Base-by-base conservation (phyloP, 1,140 invertebrate genomes). In the Aphidius gifuensis region DNA sequence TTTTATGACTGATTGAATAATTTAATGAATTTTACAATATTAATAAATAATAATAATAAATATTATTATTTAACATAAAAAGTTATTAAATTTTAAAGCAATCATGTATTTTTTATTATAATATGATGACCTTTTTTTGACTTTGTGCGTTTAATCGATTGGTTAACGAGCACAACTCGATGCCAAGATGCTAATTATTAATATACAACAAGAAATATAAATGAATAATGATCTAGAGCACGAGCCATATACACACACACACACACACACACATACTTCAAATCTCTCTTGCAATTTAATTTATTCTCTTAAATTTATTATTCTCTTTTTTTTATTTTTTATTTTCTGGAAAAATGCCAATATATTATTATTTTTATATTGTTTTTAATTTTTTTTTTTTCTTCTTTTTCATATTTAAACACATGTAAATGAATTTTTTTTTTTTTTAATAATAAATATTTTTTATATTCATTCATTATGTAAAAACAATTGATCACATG, bases 101-200 rank as follows among this genome's bases (percentile, higher is more conserved):
- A 51, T 60, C 58, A 51, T 60, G 49, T 60, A 42, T 44, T 60
- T 51, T 43, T 38, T 51, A 58, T 9, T 6, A 9, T 44, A 53
- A n/a, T 8, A 11, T 56, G 54, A 45, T 69, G 69, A 74, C 71
- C 71, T 70, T 62, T 32, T 32, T 32, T 64, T 55, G 53, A 60
- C 61, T 69, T 65, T 50, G 23, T 32, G 66, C 64, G 60, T 71
- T 74, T 73, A 74, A 74, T 74, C 72, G 71, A 74, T 73, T 67
- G 71, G 63, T 72, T 71, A 74, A 74, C 58, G 70, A 71, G 67
- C 69, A 62, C 51, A 43, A 49, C 63, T 32, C 68, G 70, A 73
- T 72, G 69, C 65, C 64, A 59, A 62, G 47, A 62, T 61, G 66
- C 60, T 74, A 72, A 74, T 74, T 73, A 74, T 73, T 74, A 69